A percentile compares a stretch with the other conserved stretches of the same genome.
Conservation (phyloP, 2,888 invertebrate genomes). For the Nomada fabriciana region DNA sequence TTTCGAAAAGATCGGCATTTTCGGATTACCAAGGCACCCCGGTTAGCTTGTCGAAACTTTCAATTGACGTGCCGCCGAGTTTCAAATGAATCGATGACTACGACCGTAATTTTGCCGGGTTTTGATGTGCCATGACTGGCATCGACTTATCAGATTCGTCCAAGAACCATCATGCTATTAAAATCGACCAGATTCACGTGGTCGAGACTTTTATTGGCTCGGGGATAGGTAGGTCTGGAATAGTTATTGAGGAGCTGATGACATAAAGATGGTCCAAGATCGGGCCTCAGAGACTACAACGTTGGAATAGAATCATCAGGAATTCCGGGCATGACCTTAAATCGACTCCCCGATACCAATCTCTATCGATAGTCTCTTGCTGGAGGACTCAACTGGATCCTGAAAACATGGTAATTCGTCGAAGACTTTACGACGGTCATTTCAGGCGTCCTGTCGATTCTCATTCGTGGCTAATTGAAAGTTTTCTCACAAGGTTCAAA, state of each 20-base stretch:
- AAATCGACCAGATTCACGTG: constrained; percentile 19
- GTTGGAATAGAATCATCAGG: constrained; percentile 81
- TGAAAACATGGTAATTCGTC: constrained; percentile 77
- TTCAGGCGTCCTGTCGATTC: constrained; percentile 78
- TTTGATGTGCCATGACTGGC: too few species aligned
- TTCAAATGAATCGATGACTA: too few species aligned
- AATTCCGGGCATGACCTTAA: constrained; percentile 78
- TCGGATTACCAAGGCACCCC: too few species aligned
- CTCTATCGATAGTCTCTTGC: constrained; percentile 79
- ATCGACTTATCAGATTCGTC: neutral
- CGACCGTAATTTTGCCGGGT: neutral
- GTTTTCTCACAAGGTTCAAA: constrained; percentile 79
- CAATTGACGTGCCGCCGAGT: too few species aligned
- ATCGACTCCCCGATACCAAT: constrained; percentile 82
- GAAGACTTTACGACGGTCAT: constrained; percentile 79
- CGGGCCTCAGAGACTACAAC: constrained; percentile 63
- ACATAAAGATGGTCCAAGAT: constrained; percentile 76
- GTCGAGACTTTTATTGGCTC: constrained; percentile 49
- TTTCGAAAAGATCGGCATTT: too few species aligned
- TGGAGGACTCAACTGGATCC: constrained; percentile 73
- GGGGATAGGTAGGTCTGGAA: constrained; percentile 13
- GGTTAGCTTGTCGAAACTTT: neutral
- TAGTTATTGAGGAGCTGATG: constrained; percentile 75
- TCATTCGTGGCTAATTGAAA: constrained; percentile 79
- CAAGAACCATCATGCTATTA: constrained; percentile 4